A percentile compares a stretch with the other conserved stretches of the same genome.
These are phyloP conservation scores for Callocephalon fimbriatum DNA, from an alignment of 2,113 vertebrate species.

Conservation along the genomic window DNA sequence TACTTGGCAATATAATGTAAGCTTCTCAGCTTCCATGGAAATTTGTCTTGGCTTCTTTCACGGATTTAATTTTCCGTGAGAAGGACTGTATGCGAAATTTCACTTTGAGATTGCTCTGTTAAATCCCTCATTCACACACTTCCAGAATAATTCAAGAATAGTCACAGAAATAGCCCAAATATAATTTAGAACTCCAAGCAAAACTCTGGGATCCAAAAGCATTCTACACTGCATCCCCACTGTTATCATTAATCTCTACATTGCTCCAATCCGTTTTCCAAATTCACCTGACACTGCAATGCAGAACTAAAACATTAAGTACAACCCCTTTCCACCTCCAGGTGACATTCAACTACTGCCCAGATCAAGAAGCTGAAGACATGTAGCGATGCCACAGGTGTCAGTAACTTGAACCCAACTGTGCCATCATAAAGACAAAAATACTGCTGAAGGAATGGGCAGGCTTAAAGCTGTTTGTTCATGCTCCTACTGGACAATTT, in stretches of 20 bases:
- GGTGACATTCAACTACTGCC: not conserved
- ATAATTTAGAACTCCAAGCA: not conserved
- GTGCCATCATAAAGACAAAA: not conserved
- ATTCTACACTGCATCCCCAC: not conserved
- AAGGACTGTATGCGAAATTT: not conserved
- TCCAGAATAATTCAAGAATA: not conserved
- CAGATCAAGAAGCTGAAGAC: not conserved
- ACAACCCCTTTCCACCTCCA: not conserved
- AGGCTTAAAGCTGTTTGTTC: not conserved
- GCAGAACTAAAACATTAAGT: not conserved
- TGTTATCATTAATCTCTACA: not conserved
- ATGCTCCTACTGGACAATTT: not conserved
- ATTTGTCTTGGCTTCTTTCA: not conserved
- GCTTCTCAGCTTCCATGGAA: not conserved
- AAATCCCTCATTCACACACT: not conserved
- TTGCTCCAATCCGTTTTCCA: not conserved
- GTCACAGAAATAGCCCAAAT: not conserved
- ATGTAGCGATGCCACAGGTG: not conserved
- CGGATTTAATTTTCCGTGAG: not conserved
- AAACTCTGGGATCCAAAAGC: not conserved
- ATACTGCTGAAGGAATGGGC: not conserved
- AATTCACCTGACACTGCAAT: not conserved
- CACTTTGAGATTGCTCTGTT: not conserved
- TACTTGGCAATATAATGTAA: not conserved
- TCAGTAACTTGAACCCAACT: not conserved